Evolutionary conservation across 2,888 invertebrate species (phyloP).

Genomic region (Choristoneura rosaceana): DNA sequence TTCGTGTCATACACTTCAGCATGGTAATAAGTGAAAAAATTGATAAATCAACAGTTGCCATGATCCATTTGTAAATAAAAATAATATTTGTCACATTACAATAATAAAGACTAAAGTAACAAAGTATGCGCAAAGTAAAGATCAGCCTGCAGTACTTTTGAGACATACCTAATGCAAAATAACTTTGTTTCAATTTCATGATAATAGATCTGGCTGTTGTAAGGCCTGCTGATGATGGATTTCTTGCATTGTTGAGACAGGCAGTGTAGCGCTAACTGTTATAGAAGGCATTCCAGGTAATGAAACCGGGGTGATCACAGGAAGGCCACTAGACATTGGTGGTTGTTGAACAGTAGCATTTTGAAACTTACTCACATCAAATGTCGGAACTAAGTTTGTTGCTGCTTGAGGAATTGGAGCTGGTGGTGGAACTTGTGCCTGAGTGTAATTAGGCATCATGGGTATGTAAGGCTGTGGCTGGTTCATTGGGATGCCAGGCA

Average conservation of each 20-base stretch:
- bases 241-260: slow-evolving; percentile 86
- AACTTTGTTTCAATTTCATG: slow-evolving; percentile 62
- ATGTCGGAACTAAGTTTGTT: slow-evolving; percentile 73
- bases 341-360: slow-evolving; percentile 69
- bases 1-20: not conserved
- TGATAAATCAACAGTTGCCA: slow-evolving; percentile 46
- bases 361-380: slow-evolving; percentile 75
- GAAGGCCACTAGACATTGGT: slow-evolving; percentile 66
- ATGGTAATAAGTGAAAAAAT: slow-evolving; percentile 29
- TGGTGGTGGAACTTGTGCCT: slow-evolving; percentile 58
- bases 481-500: slow-evolving; percentile 83
- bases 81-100: slow-evolving; percentile 53
- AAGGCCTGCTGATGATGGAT: slow-evolving; percentile 77
- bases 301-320: slow-evolving; percentile 88
- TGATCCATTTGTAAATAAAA: slow-evolving; percentile 51
- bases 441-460: slow-evolving; percentile 77
- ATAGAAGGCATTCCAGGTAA: slow-evolving; percentile 93
- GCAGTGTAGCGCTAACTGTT: slow-evolving; percentile 90
- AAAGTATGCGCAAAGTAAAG: slow-evolving; percentile 54
- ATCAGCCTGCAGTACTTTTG: slow-evolving; percentile 54
- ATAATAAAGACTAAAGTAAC: slow-evolving; percentile 57
- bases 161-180: slow-evolving; percentile 45
- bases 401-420: slow-evolving; percentile 52
- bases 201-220: slow-evolving; percentile 77
- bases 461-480: slow-evolving; percentile 84